A percentile compares a stretch with the other conserved stretches of the same genome.
Evolutionary conservation across 2,113 vertebrate species (phyloP).

Genomic region (Helogale parvula): DNA sequence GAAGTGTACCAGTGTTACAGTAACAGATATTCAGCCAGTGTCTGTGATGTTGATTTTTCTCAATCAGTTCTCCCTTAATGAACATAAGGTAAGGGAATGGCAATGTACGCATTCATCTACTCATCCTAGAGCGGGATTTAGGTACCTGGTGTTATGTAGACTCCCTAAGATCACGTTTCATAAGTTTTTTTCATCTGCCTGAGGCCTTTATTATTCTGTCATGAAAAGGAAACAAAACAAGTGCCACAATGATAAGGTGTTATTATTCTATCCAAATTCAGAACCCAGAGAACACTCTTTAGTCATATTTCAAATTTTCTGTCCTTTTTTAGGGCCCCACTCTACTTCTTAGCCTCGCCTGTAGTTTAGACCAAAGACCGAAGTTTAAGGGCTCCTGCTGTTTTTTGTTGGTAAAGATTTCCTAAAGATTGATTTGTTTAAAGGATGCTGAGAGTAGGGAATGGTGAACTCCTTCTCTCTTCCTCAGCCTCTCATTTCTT

Average conservation of each 20-base stretch:
- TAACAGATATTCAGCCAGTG: background rate
- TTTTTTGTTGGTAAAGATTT: background rate
- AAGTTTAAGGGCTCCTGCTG: background rate
- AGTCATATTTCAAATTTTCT: constrained; percentile 37
- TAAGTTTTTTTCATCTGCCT: background rate
- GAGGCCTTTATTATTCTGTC: background rate
- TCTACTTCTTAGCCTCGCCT: constrained; percentile 1
- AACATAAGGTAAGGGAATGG: constrained; percentile 1
- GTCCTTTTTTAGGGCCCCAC: background rate
- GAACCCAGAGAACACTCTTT: background rate
- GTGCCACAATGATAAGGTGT: background rate
- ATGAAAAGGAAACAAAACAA: constrained; percentile 22
- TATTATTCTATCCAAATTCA: constrained; percentile 22
- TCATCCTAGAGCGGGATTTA: background rate
- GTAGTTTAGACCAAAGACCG: background rate
- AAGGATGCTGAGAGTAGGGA: background rate
- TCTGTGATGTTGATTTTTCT: constrained; percentile 8
- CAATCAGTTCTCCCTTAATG: background rate
- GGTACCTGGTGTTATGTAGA: background rate
- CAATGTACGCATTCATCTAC: background rate
- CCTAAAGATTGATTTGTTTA: background rate
- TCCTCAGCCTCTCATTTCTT: background rate
- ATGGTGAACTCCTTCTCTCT: background rate
- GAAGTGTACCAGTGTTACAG: background rate
- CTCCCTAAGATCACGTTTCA: constrained; percentile 1